These are phyloP conservation scores for Eumacrocentrus americanus DNA, from an alignment of 2,888 invertebrate genomes.

Conservation along the genomic window DNA sequence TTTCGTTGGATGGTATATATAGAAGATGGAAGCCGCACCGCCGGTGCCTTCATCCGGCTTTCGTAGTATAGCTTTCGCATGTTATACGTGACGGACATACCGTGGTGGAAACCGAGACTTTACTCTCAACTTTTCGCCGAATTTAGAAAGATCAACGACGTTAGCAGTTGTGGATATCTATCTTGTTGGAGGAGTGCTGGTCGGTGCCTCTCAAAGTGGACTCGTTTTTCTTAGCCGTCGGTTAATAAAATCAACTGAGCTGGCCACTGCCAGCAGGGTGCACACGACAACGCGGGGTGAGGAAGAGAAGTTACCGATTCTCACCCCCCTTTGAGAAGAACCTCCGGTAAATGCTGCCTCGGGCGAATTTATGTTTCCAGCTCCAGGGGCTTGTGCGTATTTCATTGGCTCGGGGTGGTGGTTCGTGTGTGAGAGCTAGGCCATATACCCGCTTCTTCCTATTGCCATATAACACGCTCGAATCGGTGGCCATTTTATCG, in stretches of 20 bases:
- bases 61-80: conserved; percentile 31
- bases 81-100: conserved; percentile 58
- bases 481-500: conserved; percentile 44
- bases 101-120: conserved; percentile 19
- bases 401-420: conserved; percentile 35
- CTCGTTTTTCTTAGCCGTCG: conserved; percentile 50
- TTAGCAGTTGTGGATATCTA: conserved; percentile 7
- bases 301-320: conserved; percentile 16
- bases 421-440: conserved; percentile 38
- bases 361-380: conserved; percentile 46
- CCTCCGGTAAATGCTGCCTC: conserved; percentile 37
- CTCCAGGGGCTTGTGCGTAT: conserved; percentile 36
- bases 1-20: conserved; percentile 50
- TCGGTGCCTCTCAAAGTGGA: conserved; percentile 30
- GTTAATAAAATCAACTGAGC: conserved; percentile 52
- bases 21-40: conserved; percentile 46
- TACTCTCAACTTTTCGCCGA: conserved; percentile 28
- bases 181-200: not conserved
- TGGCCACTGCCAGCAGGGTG: not conserved
- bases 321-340: conserved; percentile 13
- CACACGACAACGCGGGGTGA: conserved; percentile 15
- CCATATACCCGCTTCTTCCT: conserved; percentile 40
- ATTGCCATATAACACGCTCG: conserved; percentile 39
- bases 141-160: conserved; percentile 13
- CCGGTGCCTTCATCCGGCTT: conserved; percentile 21